Conservation (phyloP, 2,888 invertebrate species). For the Plutella xylostella region DNA sequence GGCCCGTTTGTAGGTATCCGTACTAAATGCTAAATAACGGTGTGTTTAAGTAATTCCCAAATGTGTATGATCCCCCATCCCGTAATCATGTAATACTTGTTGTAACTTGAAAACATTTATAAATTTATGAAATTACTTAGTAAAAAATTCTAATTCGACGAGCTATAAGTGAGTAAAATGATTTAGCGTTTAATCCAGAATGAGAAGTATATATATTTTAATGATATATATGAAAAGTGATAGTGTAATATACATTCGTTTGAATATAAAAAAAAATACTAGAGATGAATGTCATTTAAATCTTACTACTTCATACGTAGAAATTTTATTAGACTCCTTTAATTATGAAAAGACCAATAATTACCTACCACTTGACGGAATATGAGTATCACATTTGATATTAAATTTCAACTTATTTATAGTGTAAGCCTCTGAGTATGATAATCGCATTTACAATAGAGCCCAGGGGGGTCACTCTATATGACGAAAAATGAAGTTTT, state of each 20-base stretch:
- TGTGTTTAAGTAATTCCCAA: background rate
- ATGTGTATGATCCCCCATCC: background rate
- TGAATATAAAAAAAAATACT: too few species aligned
- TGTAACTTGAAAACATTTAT: background rate
- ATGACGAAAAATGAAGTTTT: too few species aligned
- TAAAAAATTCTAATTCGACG: slow-evolving; percentile 36
- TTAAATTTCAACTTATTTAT: slow-evolving; percentile 23
- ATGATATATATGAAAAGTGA: slow-evolving; percentile 37
- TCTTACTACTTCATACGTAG: slow-evolving; percentile 29
- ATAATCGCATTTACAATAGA: slow-evolving; percentile 50
- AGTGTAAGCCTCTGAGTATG: slow-evolving; percentile 28
- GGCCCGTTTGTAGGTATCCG: slow-evolving; percentile 16
- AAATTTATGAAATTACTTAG: background rate
- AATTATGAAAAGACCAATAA: slow-evolving; percentile 43
- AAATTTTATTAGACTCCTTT: slow-evolving; percentile 34
- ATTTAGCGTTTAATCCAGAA: slow-evolving; percentile 60
- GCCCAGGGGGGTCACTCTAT: too few species aligned
- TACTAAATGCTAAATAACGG: background rate
- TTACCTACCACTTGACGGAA: slow-evolving; percentile 44
- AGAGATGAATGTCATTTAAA: slow-evolving; percentile 54
- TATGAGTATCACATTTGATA: slow-evolving; percentile 44
- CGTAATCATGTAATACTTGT: background rate
- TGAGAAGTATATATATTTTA: slow-evolving; percentile 43
- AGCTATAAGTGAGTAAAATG: slow-evolving; percentile 60
- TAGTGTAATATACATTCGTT: slow-evolving; percentile 55